Conservation (phyloP, 2,797 vertebrate species). For the Anguilla marmorata region DNA sequence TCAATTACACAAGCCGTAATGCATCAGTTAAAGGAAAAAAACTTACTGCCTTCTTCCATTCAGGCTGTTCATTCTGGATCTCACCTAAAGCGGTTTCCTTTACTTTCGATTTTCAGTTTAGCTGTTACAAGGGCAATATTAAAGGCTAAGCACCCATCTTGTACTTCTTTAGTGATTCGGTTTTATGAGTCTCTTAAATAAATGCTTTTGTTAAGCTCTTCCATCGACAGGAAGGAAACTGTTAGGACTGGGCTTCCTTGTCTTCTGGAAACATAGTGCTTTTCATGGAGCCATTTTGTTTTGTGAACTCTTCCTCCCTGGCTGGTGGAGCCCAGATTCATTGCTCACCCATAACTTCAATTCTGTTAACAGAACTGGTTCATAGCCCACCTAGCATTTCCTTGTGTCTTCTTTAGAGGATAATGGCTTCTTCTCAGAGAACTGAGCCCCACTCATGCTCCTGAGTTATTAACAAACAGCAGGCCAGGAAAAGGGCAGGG, state of each 20-base stretch:
- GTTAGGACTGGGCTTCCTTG: neutral
- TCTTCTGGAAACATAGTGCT: neutral
- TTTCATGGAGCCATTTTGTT: neutral
- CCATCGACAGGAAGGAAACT: neutral
- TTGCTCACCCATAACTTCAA: neutral
- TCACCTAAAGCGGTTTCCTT: neutral
- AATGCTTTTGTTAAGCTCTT: neutral
- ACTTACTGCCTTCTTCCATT: neutral
- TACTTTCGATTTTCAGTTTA: neutral
- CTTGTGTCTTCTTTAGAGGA: neutral
- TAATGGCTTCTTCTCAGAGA: neutral
- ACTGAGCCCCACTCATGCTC: neutral
- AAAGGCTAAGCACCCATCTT: neutral
- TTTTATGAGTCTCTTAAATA: neutral
- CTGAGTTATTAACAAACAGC: neutral
- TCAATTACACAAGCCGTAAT: neutral
- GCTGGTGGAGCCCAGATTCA: neutral
- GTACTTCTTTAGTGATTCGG: neutral
- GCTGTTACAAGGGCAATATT: neutral
- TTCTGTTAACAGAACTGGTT: neutral
- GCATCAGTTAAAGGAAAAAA: neutral
- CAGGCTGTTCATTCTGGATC: neutral
- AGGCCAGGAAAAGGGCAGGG: neutral
- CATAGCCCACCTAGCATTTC: neutral
- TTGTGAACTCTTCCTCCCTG: neutral